Conservation (phyloP, 2,797 vertebrate genomes). For the Garrulus glandarius region DNA sequence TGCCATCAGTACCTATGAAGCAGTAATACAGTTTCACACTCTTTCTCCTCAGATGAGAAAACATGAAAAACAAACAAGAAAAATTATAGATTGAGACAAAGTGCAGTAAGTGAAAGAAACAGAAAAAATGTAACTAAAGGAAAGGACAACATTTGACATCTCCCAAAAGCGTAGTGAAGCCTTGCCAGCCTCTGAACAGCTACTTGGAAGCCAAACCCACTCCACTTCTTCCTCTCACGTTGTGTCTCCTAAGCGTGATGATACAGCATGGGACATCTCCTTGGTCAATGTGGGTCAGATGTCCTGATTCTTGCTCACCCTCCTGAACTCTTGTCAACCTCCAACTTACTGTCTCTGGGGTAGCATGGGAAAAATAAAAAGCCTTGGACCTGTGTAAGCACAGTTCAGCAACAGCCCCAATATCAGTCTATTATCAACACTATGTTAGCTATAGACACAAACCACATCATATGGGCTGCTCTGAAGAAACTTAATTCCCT, state of each 20-base stretch:
- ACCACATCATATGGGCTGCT: neutral
- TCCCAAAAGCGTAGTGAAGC: neutral
- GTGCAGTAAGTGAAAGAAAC: neutral
- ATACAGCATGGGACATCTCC: neutral
- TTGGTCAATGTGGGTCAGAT: fast-evolving
- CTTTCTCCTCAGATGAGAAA: neutral
- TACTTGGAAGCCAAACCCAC: neutral
- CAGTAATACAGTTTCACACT: neutral
- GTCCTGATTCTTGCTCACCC: neutral
- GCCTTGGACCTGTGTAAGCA: neutral
- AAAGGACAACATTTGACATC: neutral
- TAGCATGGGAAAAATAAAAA: neutral
- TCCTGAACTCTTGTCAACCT: neutral
- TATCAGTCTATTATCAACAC: neutral
- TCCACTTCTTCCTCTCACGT: neutral
- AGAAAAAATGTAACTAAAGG: neutral
- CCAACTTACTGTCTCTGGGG: neutral
- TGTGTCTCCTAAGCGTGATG: neutral
- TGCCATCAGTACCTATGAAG: neutral
- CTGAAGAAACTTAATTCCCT: neutral
- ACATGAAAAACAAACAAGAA: neutral
- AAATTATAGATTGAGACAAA: neutral
- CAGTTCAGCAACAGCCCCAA: neutral
- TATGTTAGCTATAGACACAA: neutral
- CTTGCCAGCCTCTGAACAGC: neutral